Evolutionary conservation across 2,888 invertebrate species (phyloP).

Genomic region (Nymphalis c-album): DNA sequence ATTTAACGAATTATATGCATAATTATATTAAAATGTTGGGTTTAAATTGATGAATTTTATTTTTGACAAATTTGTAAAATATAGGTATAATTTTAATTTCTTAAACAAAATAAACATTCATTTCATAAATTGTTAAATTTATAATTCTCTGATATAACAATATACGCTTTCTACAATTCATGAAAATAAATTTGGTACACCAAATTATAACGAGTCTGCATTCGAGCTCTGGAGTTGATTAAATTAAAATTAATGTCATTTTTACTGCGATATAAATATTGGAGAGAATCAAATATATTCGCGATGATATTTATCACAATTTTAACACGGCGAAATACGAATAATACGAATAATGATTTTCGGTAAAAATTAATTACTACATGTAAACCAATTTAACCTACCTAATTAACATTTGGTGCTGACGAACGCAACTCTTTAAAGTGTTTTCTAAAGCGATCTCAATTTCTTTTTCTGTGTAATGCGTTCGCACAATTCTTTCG

Average conservation of each 20-base stretch:
- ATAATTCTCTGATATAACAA: conserved; percentile 2
- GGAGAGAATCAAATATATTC: conserved; percentile 1
- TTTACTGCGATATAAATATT: background rate
- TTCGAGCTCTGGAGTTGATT: conserved; percentile 4
- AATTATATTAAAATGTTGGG: too few species aligned
- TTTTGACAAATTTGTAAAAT: too few species aligned
- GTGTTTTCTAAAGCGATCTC: conserved; percentile 58
- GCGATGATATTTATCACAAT: background rate
- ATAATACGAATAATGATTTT: background rate
- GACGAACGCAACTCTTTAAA: conserved; percentile 62
- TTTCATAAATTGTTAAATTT: conserved; percentile 15
- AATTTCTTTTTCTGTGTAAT: conserved; percentile 56
- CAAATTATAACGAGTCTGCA: conserved; percentile 9
- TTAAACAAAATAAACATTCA: background rate
- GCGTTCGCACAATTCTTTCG: conserved; percentile 52
- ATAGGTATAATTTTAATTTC: background rate
- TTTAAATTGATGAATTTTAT: too few species aligned
- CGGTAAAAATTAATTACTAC: background rate
- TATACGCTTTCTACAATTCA: conserved; percentile 15
- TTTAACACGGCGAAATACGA: background rate
- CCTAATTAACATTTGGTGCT: conserved; percentile 71
- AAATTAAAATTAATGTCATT: conserved; percentile 16
- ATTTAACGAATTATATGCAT: too few species aligned
- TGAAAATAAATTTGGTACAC: conserved; percentile 15
- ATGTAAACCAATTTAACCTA: conserved; percentile 34